Evolutionary conservation across 2,888 invertebrate species (phyloP).

Genomic region (Drepanosiphum platanoidis): DNA sequence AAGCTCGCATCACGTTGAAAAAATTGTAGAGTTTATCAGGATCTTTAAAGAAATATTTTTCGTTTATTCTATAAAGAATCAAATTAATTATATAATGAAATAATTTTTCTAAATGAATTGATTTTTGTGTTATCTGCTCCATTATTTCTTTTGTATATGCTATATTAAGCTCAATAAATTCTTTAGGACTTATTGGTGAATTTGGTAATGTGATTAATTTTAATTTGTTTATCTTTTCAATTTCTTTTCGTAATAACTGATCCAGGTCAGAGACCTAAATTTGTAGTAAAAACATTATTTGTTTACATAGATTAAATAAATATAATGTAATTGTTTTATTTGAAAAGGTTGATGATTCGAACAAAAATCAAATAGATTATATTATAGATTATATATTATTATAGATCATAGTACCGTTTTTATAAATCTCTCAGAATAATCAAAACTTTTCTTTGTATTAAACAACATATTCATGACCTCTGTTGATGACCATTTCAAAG

Average conservation of each 20-base stretch:
- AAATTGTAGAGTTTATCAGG: background rate
- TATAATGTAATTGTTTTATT: too few relatives aligned
- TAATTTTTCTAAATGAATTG: background rate
- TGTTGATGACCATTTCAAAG: conserved; percentile 9
- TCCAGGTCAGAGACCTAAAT: conserved; percentile 36
- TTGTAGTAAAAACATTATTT: too few relatives aligned
- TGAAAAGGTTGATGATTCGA: too few relatives aligned
- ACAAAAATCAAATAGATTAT: too few relatives aligned
- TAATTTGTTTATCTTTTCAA: background rate
- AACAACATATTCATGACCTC: conserved; percentile 7
- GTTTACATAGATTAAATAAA: background rate
- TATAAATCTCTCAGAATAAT: conserved; percentile 17
- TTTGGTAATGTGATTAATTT: background rate
- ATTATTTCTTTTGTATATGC: background rate
- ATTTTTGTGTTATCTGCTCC: background rate
- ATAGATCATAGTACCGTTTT: background rate
- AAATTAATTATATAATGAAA: conserved; percentile 7
- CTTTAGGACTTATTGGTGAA: background rate
- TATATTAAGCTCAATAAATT: conserved; percentile 12
- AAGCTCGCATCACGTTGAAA: background rate
- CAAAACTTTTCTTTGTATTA: background rate
- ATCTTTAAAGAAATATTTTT: conserved; percentile 24
- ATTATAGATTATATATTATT: too few relatives aligned
- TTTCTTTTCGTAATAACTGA: background rate
- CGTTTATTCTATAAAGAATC: conserved; percentile 22